Base-by-base conservation (phyloP, 2,888 invertebrate species). In the Drosophila atripex region DNA sequence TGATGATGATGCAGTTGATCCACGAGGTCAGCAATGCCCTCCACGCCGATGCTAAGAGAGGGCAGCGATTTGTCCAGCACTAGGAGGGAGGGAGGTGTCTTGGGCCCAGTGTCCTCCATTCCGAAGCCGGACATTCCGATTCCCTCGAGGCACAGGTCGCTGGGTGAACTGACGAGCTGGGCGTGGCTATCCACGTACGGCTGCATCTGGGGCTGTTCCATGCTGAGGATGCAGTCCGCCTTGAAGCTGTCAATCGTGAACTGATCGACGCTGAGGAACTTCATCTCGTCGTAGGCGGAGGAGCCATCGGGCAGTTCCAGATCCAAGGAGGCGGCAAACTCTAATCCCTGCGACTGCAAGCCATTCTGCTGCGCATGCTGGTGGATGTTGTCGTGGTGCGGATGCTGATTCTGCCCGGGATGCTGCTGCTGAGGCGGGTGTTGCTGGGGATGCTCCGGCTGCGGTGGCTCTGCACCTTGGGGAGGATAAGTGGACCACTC, bases 211-310 rank as follows among this genome's bases (percentile, higher is more conserved):
- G 21, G 30, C 61, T 91, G 91, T 65, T 92, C 92, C 78, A 92
- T 85, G 83, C 90, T 91, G 2, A 92, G 78, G 14, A 92, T 92
- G 69, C 92, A 92, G 66, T 92, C 92, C 45, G 91, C 90, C 73
- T 91, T 92, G 57, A 92, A 91, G 74, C 90, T 91, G 35, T 92
- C 92, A 71, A 92, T 92, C 71, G 91, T 91, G 60, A 91, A 92
- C 71, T 92, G 91, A 78, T 92, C 92, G 54, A 91, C 91, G 75
- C 90, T 91, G 47, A 92, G 87, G 74, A 91, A 92, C 77, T 92
- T 92, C 87, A 92, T 92, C 76, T 91, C 92, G 54, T 92, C 92
- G 58, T 91, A 91, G 35, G 90, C 89, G 45, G 91, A 90, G 41
- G 71, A 71, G 55, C 72, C 80, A 11, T 80, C 80, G 23, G 43